Evolutionary conservation across 2,113 vertebrate species (phyloP).

Genomic region (Caranx ignobilis): DNA sequence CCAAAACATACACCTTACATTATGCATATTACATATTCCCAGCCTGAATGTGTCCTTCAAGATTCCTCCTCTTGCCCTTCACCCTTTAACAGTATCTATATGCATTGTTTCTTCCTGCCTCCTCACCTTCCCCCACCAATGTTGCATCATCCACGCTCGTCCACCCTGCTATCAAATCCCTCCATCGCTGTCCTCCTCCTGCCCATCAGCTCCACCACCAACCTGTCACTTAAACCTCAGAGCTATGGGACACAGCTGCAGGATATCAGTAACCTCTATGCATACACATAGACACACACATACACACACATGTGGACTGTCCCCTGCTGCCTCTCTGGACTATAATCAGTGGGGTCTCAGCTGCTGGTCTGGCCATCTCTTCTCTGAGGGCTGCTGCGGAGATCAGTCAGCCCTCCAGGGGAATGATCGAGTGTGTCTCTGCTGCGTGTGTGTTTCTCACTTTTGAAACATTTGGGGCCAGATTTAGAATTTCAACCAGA

Average conservation of each 20-base stretch:
- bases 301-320: conserved; percentile 38
- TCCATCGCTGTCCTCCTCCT: conserved; percentile 48
- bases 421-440: conserved; percentile 18
- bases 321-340: conserved; percentile 63
- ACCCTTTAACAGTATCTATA: conserved; percentile 13
- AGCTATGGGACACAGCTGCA: conserved; percentile 67
- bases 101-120: conserved; percentile 20
- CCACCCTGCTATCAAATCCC: conserved; percentile 41
- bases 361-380: conserved; percentile 65
- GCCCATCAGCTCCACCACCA: conserved; percentile 56
- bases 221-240: conserved; percentile 67
- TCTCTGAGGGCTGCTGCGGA: conserved; percentile 54
- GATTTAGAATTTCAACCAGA: conserved; percentile 29
- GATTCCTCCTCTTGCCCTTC: conserved; percentile 18
- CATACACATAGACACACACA: conserved; percentile 31
- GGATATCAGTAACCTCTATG: conserved; percentile 55
- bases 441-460: conserved; percentile 7
- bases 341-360: conserved; percentile 75
- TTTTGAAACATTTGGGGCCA: conserved; percentile 24
- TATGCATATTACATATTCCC: background rate
- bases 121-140: conserved; percentile 30
- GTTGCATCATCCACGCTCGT: conserved; percentile 52
- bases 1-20: background rate
- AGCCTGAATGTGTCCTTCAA: background rate
- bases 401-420: conserved; percentile 63